phyloP scores from a whole-genome alignment of 1,140 invertebrate species.

The Ceratosolen fusciceps region DNA sequence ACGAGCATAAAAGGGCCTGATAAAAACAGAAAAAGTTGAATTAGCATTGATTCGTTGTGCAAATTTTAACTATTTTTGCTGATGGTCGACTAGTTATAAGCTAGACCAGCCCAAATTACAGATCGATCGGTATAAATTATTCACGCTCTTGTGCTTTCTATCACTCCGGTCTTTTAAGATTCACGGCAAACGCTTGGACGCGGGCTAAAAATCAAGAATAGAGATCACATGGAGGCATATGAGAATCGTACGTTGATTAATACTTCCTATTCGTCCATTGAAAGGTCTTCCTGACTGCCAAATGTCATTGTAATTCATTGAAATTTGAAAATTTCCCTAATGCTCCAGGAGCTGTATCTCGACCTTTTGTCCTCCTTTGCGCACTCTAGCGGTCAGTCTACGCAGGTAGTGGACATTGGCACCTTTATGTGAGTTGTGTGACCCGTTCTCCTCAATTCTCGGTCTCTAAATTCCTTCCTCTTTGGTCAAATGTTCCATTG shows the following conservation, averaged over 20 bases:
- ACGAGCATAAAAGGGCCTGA: not conserved
- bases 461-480: not conserved
- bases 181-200: not conserved
- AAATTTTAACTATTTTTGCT: not conserved
- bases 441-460: conserved; percentile 7
- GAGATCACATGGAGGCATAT: not conserved
- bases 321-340: conserved; percentile 35
- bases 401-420: not conserved
- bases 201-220: not conserved
- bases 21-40: not conserved
- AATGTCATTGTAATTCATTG: too few species aligned
- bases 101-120: not conserved
- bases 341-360: not conserved
- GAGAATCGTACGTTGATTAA: not conserved
- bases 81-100: not conserved
- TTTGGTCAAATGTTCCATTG: not conserved
- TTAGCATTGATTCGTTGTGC: not conserved
- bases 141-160: conserved; percentile 13
- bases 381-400: not conserved
- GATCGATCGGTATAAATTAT: conserved; percentile 25
- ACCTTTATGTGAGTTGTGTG: not conserved
- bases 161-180: not conserved
- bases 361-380: not conserved
- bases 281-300: not conserved
- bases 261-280: not conserved